Base-by-base conservation (phyloP, 2,113 vertebrate genomes). In the Electrona antarctica region DNA sequence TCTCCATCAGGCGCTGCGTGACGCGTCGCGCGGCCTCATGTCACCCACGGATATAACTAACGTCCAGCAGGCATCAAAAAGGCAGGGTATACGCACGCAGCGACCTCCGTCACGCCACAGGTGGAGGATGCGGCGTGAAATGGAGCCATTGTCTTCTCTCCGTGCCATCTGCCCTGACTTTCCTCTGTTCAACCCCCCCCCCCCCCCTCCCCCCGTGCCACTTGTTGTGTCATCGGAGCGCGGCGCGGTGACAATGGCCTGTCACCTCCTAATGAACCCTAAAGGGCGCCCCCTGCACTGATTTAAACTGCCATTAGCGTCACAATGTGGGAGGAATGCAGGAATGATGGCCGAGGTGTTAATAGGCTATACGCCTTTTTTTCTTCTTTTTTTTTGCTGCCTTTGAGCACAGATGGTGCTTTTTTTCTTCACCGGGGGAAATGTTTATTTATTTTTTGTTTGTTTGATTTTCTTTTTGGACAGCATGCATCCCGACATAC, bases 261-360 rank as follows among this genome's bases (percentile, higher is more conserved):
- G 69, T 88, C 90, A 87, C 78, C 87, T 86, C 72, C 77, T 72
- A 83, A 71, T 91, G 89, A 92, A 86, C 74, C 77, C 60, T 6
- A n/a, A 65, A 73, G 78, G 79, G 81, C 76, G n/a, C n/a, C 69
- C 75, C 21, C 73, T 66, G 65, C 82, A 86, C 89, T 91, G 87
- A 87, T 92, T 92, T 91, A 91, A 92, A 91, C 81, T 87, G 80
- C 81, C 84, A 91, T 91, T 88, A 88, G 74, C 61, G 82, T 87
- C 79, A 85, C 76, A 59, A 67, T 61, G 73, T 61, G 58, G 71
- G 48, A 79, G 78, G 65, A 74, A 79, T 73, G 78, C 21, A 77
- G 84, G 79, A 86, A 86, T 80, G 79, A 87, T 80, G 86, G 9
- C 71, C 3, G 75, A 73, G 72, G 67, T 74, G n/a, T 4, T 33